Base-by-base conservation (phyloP, 1,140 invertebrate genomes). In the Triops longicaudatus region DNA sequence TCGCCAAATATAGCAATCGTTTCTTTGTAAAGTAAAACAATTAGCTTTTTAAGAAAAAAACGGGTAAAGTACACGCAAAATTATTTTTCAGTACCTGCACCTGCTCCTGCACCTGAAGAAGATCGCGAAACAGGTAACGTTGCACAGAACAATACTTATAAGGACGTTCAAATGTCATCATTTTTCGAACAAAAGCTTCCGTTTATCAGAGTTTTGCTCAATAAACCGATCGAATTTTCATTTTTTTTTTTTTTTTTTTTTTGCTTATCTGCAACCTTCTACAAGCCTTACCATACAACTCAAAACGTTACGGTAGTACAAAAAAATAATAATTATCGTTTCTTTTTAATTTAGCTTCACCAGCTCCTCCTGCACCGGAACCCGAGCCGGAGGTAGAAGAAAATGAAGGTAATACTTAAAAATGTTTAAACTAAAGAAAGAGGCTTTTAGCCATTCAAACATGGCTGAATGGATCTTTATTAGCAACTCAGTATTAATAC, bases 11-110 rank as follows among this genome's bases (percentile, higher is more conserved):
- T 37, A 7, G 31, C 2, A 37, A 7, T 37, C 2, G 2, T 37
- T 37, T 37, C 7, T 37, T 37, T 37, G 2, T 37, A 7, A 2
- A 37, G 31, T 37, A 4, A 3, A 2, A 9, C 9, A 72, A 72
- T 9, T 72, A 72, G 9, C 26, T 72, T 72, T 72, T 72, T 22
- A 14, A 26, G 9, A 11, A 5, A 73, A 73, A 73, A 12, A 10
- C 28, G 12, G 12, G 26, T 26, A 72, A 72, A 26, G 71, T 22
- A 37, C 28, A 73, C 37, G 26, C 26, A 75, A n/a, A n/a, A 14
- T 75, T 31, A 44, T 44, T 12, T 73, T 44, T 26, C n/a, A 44
- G 26, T 41, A 26, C 78, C 78, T 11, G 50, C 74, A 37, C 72
- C 44, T 37, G 26, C 73, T 44, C 43, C 78, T 37, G 28, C 74